Evolutionary conservation across 2,113 vertebrate species (phyloP).

Genomic region (Microtus oregoni): DNA sequence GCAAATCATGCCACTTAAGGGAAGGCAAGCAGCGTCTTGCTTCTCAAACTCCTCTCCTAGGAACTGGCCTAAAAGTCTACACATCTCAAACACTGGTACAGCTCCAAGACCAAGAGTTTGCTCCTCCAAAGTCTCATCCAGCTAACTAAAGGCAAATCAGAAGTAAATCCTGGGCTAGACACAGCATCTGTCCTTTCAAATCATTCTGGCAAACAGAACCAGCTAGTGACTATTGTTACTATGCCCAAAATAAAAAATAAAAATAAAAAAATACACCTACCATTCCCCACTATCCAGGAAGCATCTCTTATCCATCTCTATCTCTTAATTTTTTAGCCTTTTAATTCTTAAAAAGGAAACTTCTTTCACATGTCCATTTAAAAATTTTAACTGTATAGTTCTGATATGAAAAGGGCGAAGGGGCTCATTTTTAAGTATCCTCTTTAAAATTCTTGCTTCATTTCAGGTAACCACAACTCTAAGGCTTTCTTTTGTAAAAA

Average conservation of each 20-base stretch:
- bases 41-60: background rate
- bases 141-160: background rate
- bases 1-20: background rate
- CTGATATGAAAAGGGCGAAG: background rate
- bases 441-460: constrained; percentile 54
- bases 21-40: background rate
- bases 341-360: background rate
- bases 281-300: background rate
- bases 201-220: background rate
- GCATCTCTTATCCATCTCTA: background rate
- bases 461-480: constrained; percentile 22
- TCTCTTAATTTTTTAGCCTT: constrained; percentile 16
- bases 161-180: background rate
- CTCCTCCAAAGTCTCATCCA: no score
- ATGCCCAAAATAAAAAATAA: background rate
- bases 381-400: constrained; percentile 26
- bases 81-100: background rate
- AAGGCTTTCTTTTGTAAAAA: background rate
- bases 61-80: background rate
- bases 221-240: background rate
- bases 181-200: background rate
- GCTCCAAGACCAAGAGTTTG: background rate
- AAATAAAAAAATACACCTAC: background rate
- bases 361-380: constrained; percentile 34
- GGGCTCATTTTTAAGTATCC: constrained; percentile 23